Base-by-base conservation (phyloP, 2,888 invertebrate genomes). In the Nomada flava region DNA sequence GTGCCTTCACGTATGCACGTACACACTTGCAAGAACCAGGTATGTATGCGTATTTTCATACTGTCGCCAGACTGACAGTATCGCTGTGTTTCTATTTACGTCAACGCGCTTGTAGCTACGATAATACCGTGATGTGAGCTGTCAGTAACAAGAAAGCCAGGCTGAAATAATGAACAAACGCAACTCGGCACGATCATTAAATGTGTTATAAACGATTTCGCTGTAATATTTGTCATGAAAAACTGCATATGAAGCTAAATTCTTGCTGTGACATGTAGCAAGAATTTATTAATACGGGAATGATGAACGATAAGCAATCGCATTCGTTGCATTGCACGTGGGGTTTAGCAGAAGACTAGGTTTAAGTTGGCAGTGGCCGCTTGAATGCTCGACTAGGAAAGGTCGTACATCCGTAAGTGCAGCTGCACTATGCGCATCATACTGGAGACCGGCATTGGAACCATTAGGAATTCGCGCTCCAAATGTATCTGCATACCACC, bases 341-440 rank as follows among this genome's bases (percentile, higher is more conserved):
- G 44, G 20, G 36, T 83, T 81, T 81, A 70, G 71, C 10, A 67
- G 73, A 70, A 74, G 71, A 67, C 60, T 64, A 59, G n/a, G 2
- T 11, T 87, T 77, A 83, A n/a, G 87, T 87, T 87, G 85, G 88
- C 71, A 85, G 64, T 53, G 69, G 23, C 13, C 44, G 60, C 42
- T 67, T 65, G 69, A 73, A 64, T 62, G 75, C 65, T 83, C 76
- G 75, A 84, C 76, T 78, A 85, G 82, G 82, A 91, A 92, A 92
- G 92, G 92, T 92, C 91, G 91, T 87, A 84, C 85, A 88, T 86
- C 89, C 73, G 87, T 85, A 83, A 91, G 92, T 92, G 88, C 91
- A 89, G 88, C 89, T 90, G 91, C 87, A 91, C 91, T 86, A 69
- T 26, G 62, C 44, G 76, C 57, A 79, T 63, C 65, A 71, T 64